A percentile compares a stretch with the other conserved stretches of the same genome.
Evolutionary conservation across 2,797 vertebrate genomes (phyloP).

Genomic region (Stomatorhinus walkeri): DNA sequence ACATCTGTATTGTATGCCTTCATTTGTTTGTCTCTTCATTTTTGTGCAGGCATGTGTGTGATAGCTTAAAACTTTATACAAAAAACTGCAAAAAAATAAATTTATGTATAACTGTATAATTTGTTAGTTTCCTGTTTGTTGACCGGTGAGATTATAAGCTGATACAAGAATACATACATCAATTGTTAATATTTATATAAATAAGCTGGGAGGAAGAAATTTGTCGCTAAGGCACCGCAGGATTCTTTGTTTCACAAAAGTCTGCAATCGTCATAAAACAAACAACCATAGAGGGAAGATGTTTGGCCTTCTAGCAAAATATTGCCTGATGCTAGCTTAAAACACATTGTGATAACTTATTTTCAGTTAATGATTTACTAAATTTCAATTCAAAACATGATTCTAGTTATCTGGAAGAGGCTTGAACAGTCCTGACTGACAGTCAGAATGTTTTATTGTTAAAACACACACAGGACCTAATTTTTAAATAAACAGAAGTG

Average conservation of each 20-base stretch:
- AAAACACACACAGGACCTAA: constrained; percentile 12
- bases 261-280: neutral
- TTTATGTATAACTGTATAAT: neutral
- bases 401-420: neutral
- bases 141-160: neutral
- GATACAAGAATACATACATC: neutral
- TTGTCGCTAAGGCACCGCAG: neutral
- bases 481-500: constrained; percentile 7
- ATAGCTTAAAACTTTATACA: neutral
- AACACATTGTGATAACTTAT: neutral
- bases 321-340: neutral
- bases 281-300: neutral
- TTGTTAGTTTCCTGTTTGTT: neutral
- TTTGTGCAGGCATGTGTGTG: neutral
- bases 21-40: neutral
- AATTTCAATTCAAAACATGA: neutral
- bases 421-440: neutral
- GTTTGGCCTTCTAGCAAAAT: neutral
- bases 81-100: neutral
- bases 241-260: neutral
- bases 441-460: constrained; percentile 8
- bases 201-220: neutral
- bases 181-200: neutral
- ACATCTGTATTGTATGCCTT: neutral
- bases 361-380: neutral